phyloP scores from a whole-genome alignment of 2,113 vertebrate species.

The Labeo catla region DNA sequence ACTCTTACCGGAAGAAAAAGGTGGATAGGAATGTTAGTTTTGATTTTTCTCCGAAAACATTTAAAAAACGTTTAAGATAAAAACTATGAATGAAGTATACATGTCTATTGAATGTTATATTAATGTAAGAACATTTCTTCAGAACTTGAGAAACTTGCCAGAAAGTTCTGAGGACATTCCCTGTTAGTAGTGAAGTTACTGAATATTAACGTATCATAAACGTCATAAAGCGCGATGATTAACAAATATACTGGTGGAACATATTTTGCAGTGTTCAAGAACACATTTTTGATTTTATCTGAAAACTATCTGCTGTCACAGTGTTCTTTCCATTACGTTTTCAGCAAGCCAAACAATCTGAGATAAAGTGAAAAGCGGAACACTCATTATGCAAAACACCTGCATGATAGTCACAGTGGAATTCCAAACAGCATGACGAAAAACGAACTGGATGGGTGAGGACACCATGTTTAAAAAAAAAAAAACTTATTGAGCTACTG shows the following conservation, averaged over 20 bases:
- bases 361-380: background rate
- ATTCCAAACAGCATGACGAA: background rate
- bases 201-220: background rate
- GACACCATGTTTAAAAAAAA: background rate
- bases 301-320: background rate
- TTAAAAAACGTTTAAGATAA: no score
- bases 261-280: background rate
- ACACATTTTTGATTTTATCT: background rate
- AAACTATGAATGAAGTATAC: no score
- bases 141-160: background rate
- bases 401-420: background rate
- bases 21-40: no score
- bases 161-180: background rate
- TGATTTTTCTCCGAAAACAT: no score
- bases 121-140: background rate
- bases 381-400: background rate
- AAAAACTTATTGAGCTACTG: background rate
- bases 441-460: background rate
- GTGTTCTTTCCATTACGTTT: background rate
- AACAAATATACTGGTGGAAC: background rate
- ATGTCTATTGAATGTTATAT: no score
- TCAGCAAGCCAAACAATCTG: background rate
- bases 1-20: no score
- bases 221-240: background rate
- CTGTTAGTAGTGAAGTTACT: background rate